These are phyloP conservation scores for Macrochelys suwanniensis DNA, from an alignment of 2,797 vertebrate species.

Conservation along the genomic window DNA sequence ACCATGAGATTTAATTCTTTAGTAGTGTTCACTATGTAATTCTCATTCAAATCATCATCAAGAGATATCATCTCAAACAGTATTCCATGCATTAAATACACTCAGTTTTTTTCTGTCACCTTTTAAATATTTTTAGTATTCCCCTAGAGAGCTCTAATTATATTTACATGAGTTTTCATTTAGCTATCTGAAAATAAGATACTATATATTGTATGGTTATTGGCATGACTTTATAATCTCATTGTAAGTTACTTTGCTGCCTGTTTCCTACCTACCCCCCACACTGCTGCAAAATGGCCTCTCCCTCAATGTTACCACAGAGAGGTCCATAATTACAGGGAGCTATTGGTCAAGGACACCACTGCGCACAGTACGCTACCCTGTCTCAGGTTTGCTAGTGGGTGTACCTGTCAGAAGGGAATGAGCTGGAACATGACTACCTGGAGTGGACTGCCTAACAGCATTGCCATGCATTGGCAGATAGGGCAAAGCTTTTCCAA, in stretches of 20 bases:
- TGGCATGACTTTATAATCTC: constrained; percentile 39
- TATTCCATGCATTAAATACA: background rate
- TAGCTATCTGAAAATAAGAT: background rate
- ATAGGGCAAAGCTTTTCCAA: background rate
- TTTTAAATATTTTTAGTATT: constrained; percentile 27
- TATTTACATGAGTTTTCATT: constrained; percentile 34
- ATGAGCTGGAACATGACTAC: background rate
- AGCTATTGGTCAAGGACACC: background rate
- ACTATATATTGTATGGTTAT: background rate
- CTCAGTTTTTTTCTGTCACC: constrained; percentile 7
- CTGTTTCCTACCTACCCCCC: constrained; percentile 5
- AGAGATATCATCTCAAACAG: constrained; percentile 39
- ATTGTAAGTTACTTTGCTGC: background rate
- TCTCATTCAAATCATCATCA: background rate
- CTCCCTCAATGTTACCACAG: background rate
- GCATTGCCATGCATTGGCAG: background rate
- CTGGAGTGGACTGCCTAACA: background rate
- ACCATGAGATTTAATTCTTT: constrained; percentile 23
- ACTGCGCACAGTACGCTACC: background rate
- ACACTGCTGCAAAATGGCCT: background rate
- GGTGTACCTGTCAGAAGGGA: background rate
- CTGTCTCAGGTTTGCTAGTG: background rate
- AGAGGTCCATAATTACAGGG: background rate
- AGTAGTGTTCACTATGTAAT: constrained; percentile 8
- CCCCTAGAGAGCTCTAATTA: background rate